Evolutionary conservation across 1,140 invertebrate genomes (phyloP).

Genomic region (Portunus trituberculatus): DNA sequence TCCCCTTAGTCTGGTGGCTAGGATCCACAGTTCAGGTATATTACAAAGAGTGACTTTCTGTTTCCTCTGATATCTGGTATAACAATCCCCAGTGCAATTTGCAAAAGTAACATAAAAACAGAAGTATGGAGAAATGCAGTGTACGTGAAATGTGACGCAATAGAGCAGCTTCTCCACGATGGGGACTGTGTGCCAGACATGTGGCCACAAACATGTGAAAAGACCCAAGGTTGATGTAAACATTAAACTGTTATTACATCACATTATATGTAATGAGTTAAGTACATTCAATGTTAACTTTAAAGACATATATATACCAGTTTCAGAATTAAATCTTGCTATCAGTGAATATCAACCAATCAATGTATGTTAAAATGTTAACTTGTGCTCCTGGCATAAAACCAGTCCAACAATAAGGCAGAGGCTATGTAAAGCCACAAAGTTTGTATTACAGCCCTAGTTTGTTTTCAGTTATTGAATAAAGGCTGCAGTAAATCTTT

Average conservation of each 20-base stretch:
- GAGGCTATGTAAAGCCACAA: slow-evolving; percentile 65
- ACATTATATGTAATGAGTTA: slow-evolving; percentile 51
- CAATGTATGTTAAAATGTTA: slow-evolving; percentile 28
- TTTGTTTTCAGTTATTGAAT: slow-evolving; percentile 33
- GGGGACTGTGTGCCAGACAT: slow-evolving; percentile 31
- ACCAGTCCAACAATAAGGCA: slow-evolving; percentile 73
- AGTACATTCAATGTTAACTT: slow-evolving; percentile 63
- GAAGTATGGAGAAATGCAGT: slow-evolving; percentile 12
- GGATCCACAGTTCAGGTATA: slow-evolving; percentile 33
- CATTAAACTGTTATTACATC: slow-evolving; percentile 13
- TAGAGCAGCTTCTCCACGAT: neutral
- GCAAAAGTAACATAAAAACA: neutral
- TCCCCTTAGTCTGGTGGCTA: slow-evolving; percentile 43
- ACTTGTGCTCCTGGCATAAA: slow-evolving; percentile 44
- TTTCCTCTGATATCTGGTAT: neutral
- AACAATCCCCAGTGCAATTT: slow-evolving; percentile 50
- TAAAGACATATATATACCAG: slow-evolving; percentile 34
- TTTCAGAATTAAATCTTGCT: slow-evolving; percentile 31
- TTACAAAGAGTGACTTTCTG: slow-evolving; percentile 34
- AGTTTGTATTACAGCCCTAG: slow-evolving; percentile 44
- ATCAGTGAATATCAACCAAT: slow-evolving; percentile 30
- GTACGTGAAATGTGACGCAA: neutral
- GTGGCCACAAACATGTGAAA: neutral
- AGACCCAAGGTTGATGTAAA: neutral
- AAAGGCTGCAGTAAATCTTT: neutral